Evolutionary conservation across 2,797 vertebrate species (phyloP).

Genomic region (Spatula clypeata): DNA sequence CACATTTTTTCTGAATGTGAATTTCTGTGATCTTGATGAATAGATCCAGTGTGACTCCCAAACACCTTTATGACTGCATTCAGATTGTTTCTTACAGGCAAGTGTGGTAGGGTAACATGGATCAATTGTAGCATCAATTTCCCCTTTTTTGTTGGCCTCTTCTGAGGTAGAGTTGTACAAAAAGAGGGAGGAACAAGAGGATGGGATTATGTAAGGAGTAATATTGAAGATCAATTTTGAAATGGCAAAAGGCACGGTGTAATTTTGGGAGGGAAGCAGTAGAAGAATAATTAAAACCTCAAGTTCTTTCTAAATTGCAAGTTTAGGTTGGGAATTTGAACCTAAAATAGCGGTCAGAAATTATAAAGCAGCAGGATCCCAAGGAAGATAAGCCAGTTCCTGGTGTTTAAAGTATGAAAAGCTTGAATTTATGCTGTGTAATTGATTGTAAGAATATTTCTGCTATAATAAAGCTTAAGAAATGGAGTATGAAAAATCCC

Average conservation of each 20-base stretch:
- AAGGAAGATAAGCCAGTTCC: neutral
- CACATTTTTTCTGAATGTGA: neutral
- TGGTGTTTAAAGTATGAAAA: neutral
- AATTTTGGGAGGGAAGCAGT: neutral
- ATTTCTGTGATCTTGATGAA: neutral
- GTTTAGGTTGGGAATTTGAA: neutral
- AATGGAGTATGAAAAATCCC: neutral
- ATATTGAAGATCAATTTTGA: neutral
- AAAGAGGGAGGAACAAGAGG: neutral
- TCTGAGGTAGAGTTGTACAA: neutral
- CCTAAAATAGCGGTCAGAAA: neutral
- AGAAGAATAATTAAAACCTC: neutral
- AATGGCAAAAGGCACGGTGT: neutral
- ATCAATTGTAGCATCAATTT: neutral
- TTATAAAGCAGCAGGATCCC: neutral
- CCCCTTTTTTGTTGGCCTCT: neutral
- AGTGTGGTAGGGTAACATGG: neutral
- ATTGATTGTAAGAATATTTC: conserved; percentile 5
- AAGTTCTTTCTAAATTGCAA: neutral
- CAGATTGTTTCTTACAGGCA: neutral
- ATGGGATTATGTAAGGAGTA: neutral
- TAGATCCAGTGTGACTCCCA: neutral
- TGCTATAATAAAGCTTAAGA: neutral
- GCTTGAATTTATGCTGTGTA: neutral
- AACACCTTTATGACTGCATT: neutral